Conservation (phyloP, 1,140 invertebrate genomes). For the Lepidurus couesii region DNA sequence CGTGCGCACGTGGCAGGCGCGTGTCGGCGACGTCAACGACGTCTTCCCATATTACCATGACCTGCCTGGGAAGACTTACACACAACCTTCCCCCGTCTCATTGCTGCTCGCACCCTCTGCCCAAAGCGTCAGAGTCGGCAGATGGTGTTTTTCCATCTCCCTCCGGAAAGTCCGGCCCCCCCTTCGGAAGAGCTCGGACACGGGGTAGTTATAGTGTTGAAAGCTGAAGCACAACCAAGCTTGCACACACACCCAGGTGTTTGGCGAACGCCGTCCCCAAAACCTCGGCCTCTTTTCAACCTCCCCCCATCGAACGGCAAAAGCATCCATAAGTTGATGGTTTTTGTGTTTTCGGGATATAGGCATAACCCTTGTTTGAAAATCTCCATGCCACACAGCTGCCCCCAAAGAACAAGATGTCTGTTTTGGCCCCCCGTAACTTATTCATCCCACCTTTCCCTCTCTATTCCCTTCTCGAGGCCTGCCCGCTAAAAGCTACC, state of each 20-base stretch:
- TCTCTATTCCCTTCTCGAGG: neutral
- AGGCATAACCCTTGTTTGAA: neutral
- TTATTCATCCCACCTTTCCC: neutral
- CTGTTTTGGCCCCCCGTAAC: neutral
- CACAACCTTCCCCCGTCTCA: no score
- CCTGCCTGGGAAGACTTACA: neutral
- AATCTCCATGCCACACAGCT: neutral
- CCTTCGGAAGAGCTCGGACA: no score
- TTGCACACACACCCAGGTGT: neutral
- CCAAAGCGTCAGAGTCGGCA: neutral
- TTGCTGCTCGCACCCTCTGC: neutral
- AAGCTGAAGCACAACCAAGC: neutral
- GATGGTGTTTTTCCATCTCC: constrained; percentile 3
- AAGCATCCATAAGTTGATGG: neutral
- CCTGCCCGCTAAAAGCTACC: no score
- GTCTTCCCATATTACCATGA: constrained; percentile 19
- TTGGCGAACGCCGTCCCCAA: neutral
- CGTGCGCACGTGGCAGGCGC: constrained; percentile 1
- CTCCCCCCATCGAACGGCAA: neutral
- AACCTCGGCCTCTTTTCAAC: neutral
- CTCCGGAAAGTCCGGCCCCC: neutral
- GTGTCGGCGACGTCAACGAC: constrained; percentile 9
- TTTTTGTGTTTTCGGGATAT: neutral
- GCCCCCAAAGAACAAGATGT: neutral
- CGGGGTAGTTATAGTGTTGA: neutral